Evolutionary conservation across 2,797 vertebrate species (phyloP).

Genomic region (Podargus strigoides): DNA sequence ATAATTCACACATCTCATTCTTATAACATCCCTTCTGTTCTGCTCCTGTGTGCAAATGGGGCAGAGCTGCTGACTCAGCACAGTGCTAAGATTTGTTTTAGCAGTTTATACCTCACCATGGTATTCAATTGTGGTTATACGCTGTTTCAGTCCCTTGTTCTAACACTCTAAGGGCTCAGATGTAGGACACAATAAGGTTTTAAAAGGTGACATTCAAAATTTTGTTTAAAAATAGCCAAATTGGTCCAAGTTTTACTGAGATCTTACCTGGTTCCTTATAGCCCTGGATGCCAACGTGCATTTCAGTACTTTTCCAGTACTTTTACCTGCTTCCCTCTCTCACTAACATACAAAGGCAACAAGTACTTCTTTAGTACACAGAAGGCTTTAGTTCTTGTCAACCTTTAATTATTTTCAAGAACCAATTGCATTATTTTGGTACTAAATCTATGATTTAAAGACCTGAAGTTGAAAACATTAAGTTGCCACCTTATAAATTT

Average conservation of each 20-base stretch:
- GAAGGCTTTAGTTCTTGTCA: background rate
- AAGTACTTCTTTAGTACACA: background rate
- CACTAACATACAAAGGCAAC: background rate
- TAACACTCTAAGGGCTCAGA: background rate
- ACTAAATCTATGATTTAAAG: background rate
- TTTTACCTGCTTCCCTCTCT: background rate
- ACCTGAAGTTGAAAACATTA: background rate
- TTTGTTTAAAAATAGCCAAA: background rate
- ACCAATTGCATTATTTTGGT: background rate
- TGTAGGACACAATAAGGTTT: background rate
- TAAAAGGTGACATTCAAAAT: background rate
- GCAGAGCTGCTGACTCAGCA: background rate
- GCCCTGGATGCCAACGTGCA: fast-evolving
- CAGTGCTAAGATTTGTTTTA: background rate
- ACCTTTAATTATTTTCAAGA: background rate
- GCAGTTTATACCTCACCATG: background rate
- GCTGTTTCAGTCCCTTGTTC: background rate
- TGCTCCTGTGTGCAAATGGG: background rate
- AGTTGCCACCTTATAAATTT: background rate
- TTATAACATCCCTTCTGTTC: background rate
- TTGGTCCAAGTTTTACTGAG: background rate
- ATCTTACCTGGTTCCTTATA: background rate
- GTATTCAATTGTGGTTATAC: background rate
- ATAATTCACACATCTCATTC: background rate
- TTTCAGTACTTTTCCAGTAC: background rate